Base-by-base conservation (phyloP, 2,888 invertebrate species). In the Erebia aethiops region DNA sequence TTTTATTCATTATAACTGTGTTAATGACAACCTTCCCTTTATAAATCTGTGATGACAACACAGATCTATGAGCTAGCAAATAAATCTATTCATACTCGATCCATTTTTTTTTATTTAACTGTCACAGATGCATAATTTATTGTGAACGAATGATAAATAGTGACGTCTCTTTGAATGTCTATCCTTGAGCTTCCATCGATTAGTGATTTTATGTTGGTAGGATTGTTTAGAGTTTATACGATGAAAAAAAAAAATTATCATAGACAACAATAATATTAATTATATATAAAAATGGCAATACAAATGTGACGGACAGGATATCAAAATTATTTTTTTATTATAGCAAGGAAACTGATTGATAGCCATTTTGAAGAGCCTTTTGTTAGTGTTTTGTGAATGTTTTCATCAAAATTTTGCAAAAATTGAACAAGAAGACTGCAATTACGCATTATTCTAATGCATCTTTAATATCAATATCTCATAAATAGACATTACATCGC, bases 311-410 rank as follows among this genome's bases (percentile, higher is more conserved):
- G 81, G 87, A 89, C 89, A 90, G 91, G 91, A 91, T 91, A 90
- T 90, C 87, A 89, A 87, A 87, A 85, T 81, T 80, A 84, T 91
- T 92, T 92, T 62, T 92, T 86, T 85, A 84, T 81, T 84, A 74
- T 89, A 90, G 92, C 92, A 92, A 91, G 85, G 71, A 81, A 80
- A 78, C 82, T 90, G 87, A 91, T 91, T 92, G 91, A 92, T 92
- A 92, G 93, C 93, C 93, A 93, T 93, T 93, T 93, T 93, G 92
- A 90, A 91, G 88, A 93, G 90, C 87, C 92, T 93, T 93, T 94
- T 94, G 93, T 93, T 93, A 87, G 93, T 94, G 93, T 94, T 94
- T 94, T 93, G 91, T 93, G 92, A 92, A 93, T 92, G 92, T 93
- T 93, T 94, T 93, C 87, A 89, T 87, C 81, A 80, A 87, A 87